phyloP scores from a whole-genome alignment of 1,140 invertebrate species.

The Caenorhabditis briggsae region DNA sequence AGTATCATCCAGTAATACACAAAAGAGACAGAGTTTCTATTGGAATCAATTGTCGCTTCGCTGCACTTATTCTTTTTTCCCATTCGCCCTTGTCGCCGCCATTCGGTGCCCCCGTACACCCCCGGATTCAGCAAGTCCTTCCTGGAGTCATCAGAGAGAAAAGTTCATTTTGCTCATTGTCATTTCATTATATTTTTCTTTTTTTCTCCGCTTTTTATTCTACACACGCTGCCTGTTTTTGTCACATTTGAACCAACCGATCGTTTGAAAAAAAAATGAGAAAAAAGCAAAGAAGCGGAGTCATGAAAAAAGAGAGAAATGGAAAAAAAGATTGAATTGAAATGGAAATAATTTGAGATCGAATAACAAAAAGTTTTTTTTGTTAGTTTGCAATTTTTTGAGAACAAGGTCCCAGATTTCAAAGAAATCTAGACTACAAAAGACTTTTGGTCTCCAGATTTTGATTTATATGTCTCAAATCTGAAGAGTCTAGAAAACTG shows the following conservation, averaged over 20 bases:
- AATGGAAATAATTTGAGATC: conserved; percentile 53
- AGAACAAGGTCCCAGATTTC: conserved; percentile 28
- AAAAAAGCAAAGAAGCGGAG: background rate
- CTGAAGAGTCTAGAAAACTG: background rate
- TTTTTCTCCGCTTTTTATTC: conserved; percentile 11
- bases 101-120: conserved; percentile 6
- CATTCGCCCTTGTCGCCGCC: conserved; percentile 10
- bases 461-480: background rate
- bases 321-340: conserved; percentile 45
- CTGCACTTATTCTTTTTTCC: conserved; percentile 42
- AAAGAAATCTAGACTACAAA: background rate
- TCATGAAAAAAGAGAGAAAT: background rate
- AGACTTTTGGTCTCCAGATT: background rate
- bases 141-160: background rate
- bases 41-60: conserved; percentile 50
- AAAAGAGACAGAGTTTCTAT: conserved; percentile 29
- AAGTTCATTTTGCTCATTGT: conserved; percentile 45
- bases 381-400: no score
- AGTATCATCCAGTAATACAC: conserved; percentile 31
- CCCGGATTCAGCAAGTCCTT: background rate
- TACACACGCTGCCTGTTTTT: conserved; percentile 35
- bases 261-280: background rate
- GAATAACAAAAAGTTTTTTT: conserved; percentile 36
- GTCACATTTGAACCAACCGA: background rate
- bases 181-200: background rate